Conservation (phyloP, 2,797 vertebrate species). For the Lutjanus argentimaculatus region DNA sequence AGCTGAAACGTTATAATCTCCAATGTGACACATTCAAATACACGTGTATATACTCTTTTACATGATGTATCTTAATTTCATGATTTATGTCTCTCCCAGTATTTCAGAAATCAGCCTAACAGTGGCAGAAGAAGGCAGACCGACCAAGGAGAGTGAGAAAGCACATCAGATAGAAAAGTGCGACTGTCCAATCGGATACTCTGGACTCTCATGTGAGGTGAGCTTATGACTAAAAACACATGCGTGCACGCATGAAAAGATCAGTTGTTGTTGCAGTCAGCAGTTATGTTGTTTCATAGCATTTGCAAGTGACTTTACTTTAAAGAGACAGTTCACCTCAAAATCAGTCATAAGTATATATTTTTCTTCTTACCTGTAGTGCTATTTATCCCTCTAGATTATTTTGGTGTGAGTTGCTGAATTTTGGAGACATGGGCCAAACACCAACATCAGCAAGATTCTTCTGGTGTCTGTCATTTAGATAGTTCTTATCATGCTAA, state of each 20-base stretch:
- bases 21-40: neutral
- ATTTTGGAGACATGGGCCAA: too few species aligned
- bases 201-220: constrained; percentile 97
- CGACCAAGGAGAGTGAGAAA: constrained; percentile 84
- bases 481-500: too few species aligned
- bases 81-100: constrained; percentile 73
- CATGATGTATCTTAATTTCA: neutral
- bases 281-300: neutral
- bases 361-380: too few species aligned
- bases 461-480: too few species aligned
- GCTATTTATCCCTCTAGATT: too few species aligned
- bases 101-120: constrained; percentile 97
- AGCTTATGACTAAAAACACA: neutral
- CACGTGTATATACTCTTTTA: neutral
- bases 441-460: too few species aligned
- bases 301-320: neutral
- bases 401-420: too few species aligned
- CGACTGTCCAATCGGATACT: constrained; percentile 92
- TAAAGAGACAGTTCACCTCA: too few species aligned
- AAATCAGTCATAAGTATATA: too few species aligned
- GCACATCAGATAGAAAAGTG: constrained; percentile 93
- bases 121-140: constrained; percentile 88
- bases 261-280: neutral
- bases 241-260: neutral
- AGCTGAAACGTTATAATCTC: constrained; percentile 7